These are phyloP conservation scores for Asobara japonica DNA, from an alignment of 1,140 invertebrate species.

Conservation along the genomic window DNA sequence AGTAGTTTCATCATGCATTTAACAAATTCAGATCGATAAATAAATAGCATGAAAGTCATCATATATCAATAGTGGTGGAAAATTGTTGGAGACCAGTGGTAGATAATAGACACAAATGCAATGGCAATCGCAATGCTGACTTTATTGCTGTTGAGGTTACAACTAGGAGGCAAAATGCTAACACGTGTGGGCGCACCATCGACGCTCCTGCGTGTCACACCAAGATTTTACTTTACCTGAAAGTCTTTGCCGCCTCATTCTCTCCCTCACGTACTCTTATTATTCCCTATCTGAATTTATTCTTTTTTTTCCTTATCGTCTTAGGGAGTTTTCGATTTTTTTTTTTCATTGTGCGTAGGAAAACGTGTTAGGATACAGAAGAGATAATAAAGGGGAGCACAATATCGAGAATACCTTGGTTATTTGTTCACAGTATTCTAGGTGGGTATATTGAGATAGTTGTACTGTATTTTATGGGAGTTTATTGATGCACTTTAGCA, in stretches of 20 bases:
- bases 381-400: slow-evolving; percentile 14
- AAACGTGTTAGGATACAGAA: background rate
- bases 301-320: background rate
- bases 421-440: slow-evolving; percentile 20
- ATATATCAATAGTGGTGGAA: background rate
- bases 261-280: background rate
- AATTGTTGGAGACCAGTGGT: slow-evolving; percentile 2
- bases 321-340: background rate
- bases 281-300: background rate
- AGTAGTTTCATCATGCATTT: slow-evolving; percentile 21
- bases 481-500: slow-evolving; percentile 31
- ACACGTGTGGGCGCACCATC: slow-evolving; percentile 28
- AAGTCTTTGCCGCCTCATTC: background rate
- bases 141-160: slow-evolving; percentile 13
- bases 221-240: background rate
- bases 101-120: slow-evolving; percentile 22
- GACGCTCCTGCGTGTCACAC: slow-evolving; percentile 14
- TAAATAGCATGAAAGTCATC: slow-evolving; percentile 19
- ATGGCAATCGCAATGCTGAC: slow-evolving; percentile 24
- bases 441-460: slow-evolving; percentile 24
- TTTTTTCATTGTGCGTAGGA: background rate
- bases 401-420: slow-evolving; percentile 7
- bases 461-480: slow-evolving; percentile 30
- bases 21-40: slow-evolving; percentile 24
- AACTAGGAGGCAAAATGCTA: background rate